A percentile compares a stretch with the other conserved stretches of the same genome.
phyloP scores from a whole-genome alignment of 2,113 vertebrate species.

The Maccullochella peelii region DNA sequence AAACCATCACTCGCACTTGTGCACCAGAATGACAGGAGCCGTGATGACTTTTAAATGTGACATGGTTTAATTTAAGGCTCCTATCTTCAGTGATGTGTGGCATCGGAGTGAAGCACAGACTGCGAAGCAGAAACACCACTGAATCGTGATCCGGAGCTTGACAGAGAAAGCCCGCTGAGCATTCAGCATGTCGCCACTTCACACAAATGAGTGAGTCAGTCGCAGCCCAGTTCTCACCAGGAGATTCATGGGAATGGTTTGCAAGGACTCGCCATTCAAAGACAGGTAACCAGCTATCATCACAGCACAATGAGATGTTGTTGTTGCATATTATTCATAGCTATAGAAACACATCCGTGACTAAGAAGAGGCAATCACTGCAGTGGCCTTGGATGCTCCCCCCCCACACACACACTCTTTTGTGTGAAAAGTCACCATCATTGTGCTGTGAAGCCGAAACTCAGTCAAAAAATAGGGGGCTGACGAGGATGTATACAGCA shows the following conservation, averaged over 20 bases:
- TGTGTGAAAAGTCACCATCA: constrained; percentile 14
- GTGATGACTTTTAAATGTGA: constrained; percentile 15
- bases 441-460: constrained; percentile 11
- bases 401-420: not conserved
- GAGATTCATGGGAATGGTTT: constrained; percentile 40
- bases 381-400: constrained; percentile 13
- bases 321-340: constrained; percentile 23
- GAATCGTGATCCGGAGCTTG: constrained; percentile 49
- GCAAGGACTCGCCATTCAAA: constrained; percentile 36
- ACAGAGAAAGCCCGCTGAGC: constrained; percentile 58
- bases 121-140: constrained; percentile 25
- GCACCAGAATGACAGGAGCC: not conserved
- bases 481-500: not conserved
- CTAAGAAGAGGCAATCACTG: constrained; percentile 6
- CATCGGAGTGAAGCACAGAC: constrained; percentile 7
- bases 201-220: constrained; percentile 57
- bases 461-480: not conserved
- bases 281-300: constrained; percentile 43
- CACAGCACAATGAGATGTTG: constrained; percentile 14
- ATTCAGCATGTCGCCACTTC: constrained; percentile 59
- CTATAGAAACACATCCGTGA: constrained; percentile 16
- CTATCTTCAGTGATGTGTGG: not conserved
- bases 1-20: constrained; percentile 1
- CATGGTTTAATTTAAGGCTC: constrained; percentile 18
- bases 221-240: constrained; percentile 51